Percentiles rank a stretch among this genome's conserved stretches.
Evolutionary conservation across 2,888 invertebrate species (phyloP).

Genomic region (Machimus atricapillus): DNA sequence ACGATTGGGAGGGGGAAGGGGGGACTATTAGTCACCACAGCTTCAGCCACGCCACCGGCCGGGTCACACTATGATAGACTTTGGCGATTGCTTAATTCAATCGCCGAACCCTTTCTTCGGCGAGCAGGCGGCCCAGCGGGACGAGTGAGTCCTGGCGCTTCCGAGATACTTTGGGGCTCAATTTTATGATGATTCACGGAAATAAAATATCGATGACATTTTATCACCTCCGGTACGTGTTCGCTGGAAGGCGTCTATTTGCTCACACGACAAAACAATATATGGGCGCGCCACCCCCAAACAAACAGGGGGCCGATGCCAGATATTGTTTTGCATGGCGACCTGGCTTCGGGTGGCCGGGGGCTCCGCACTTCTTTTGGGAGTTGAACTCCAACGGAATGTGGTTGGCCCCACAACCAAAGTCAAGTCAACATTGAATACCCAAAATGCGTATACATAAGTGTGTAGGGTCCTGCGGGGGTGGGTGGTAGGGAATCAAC

Average conservation of each 20-base stretch:
- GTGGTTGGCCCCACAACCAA: not conserved
- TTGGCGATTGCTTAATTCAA: constrained; percentile 9
- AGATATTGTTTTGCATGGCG: not conserved
- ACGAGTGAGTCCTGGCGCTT: not conserved
- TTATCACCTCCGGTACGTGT: not conserved
- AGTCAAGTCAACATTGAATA: not conserved
- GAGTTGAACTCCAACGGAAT: not conserved
- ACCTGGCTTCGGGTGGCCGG: not conserved
- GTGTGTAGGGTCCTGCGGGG: not conserved
- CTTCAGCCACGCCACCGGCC: not conserved
- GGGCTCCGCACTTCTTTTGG: not conserved
- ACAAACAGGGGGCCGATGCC: not conserved
- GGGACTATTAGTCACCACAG: not conserved
- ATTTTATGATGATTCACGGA: not conserved
- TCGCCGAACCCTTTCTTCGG: not conserved
- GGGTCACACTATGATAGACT: not conserved
- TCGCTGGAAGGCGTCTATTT: not conserved
- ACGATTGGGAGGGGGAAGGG: no score
- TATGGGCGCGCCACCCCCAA: not conserved
- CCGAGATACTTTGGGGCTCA: not conserved
- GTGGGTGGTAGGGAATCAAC: not conserved
- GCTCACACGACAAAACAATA: not conserved
- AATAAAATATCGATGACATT: not conserved
- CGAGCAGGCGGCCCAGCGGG: not conserved
- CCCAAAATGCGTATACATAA: not conserved